phyloP scores from a whole-genome alignment of 2,797 vertebrate species.

The Schizothorax lantsangensis region DNA sequence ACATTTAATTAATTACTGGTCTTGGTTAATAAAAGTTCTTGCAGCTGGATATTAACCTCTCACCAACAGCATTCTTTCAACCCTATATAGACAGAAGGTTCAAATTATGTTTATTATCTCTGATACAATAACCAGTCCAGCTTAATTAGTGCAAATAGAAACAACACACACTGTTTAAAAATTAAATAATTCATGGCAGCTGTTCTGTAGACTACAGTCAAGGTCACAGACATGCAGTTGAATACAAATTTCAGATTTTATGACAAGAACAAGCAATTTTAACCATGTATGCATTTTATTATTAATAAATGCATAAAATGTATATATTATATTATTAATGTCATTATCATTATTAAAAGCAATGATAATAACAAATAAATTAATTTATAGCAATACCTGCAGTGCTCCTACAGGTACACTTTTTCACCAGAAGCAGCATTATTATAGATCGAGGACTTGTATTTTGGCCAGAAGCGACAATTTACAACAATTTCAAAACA shows the following conservation, averaged over 20 bases:
- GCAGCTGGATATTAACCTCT: conserved; percentile 2
- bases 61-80: not conserved
- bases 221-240: not conserved
- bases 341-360: not conserved
- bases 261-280: not conserved
- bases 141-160: conserved; percentile 8
- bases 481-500: too few relatives aligned
- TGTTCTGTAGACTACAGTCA: not conserved
- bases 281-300: not conserved
- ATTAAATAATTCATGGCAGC: not conserved
- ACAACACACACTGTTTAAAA: not conserved
- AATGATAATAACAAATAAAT: not conserved
- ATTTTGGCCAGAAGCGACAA: too few relatives aligned
- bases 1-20: not conserved
- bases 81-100: not conserved
- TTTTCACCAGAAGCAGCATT: too few relatives aligned
- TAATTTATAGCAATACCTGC: not conserved
- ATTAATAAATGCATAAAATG: not conserved
- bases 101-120: conserved; percentile 11
- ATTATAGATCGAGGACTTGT: too few relatives aligned
- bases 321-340: not conserved
- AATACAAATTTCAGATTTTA: not conserved
- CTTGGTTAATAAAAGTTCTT: conserved; percentile 8
- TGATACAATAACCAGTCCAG: not conserved
- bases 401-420: not conserved